Percentiles rank a stretch among this genome's conserved stretches.
These are phyloP conservation scores for Zeus faber DNA, from an alignment of 2,113 vertebrate species.

Conservation along the genomic window DNA sequence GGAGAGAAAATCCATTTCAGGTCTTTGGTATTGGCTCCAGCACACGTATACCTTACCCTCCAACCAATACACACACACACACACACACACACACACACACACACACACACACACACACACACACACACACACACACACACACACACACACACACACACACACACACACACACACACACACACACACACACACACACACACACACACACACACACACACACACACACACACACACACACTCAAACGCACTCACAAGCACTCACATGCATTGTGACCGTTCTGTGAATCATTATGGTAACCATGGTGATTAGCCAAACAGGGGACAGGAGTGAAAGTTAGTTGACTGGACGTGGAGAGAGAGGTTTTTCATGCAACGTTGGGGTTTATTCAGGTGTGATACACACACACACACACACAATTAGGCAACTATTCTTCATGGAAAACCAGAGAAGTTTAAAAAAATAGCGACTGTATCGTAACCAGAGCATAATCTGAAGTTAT, in stretches of 20 bases:
- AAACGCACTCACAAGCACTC: conserved; percentile 5
- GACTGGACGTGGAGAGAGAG: not conserved
- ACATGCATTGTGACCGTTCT: conserved; percentile 4
- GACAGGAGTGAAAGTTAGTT: conserved; percentile 6
- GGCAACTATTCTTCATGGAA: not conserved
- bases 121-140: no score
- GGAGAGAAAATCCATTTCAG: no score
- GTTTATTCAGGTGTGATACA: conserved; percentile 46
- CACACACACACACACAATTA: not conserved
- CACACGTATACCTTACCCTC: no score
- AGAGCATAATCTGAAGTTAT: not conserved
- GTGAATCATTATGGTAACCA: conserved; percentile 39
- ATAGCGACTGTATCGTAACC: not conserved
- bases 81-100: no score
- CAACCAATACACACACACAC: no score
- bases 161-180: no score
- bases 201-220: conserved; percentile 2
- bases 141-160: no score
- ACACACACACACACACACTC: not conserved
- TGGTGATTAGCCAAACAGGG: conserved; percentile 33
- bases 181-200: not conserved
- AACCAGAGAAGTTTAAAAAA: no score
- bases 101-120: no score
- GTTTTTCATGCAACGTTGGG: not conserved
- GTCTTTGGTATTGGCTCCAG: no score